Base-by-base conservation (phyloP, 2,797 vertebrate genomes). In the Smutsia gigantea region DNA sequence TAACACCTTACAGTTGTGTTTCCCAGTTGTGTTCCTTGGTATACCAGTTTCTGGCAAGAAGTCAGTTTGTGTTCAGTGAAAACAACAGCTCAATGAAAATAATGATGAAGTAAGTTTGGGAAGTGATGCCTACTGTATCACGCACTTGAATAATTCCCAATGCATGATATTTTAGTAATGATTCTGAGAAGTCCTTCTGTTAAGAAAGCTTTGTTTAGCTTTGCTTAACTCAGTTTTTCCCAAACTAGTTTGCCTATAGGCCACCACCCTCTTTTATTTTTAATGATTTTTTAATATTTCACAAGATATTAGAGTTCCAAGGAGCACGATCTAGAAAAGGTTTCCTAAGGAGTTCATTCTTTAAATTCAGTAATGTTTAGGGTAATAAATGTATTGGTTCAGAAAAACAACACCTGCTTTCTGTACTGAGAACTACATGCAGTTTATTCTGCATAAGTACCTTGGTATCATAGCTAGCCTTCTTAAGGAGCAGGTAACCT, bases 141-240 rank as follows among this genome's bases (percentile, higher is more conserved):
- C 66, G 74, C 34, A 90, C 91, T 92, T 87, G 84, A 95, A 90
- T 89, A 94, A 63, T 72, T 94, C 83, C 79, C 72, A 72, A 19
- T 51, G 49, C 17, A 23, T 57, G 17, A 77, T 92, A 96, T 87
- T 66, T 63, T 21, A 87, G 59, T 68, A 87, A 91, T 19, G 79
- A 79, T 95, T 93, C 87, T 49, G 71, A 94, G 95, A 97, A 92
- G 53, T 86, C n/a, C 29, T 85, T 89, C 66, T 34, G 25, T 69
- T 75, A 74, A 93, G 42, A 95, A 92, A 91, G 31, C 49, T 75
- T 49, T 53, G 37, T 29, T 83, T 90, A 59, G 74, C 63, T 97
- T 87, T 57, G 34, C 95, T 87, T 84, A 74, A 90, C 23, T 92
- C n/a, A 74, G 57, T 77, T 57, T 84, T 97, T 93, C 61, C 91